phyloP scores from a whole-genome alignment of 2,797 vertebrate genomes.

The Enteromius argenteus region DNA sequence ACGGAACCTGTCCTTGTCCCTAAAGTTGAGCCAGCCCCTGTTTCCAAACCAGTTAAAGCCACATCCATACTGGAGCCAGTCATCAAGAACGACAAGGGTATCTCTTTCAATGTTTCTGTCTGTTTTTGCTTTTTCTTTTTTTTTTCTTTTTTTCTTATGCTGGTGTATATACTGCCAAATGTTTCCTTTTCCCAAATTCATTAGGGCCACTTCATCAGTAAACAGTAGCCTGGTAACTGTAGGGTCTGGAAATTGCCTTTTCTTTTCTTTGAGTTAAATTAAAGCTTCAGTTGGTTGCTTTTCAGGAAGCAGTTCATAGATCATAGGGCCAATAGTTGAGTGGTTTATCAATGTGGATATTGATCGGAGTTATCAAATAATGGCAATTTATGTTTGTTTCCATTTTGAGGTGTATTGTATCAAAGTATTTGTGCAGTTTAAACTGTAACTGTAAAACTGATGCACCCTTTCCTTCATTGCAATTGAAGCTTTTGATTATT shows the following conservation, averaged over 20 bases:
- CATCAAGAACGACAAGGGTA: slow-evolving; percentile 97
- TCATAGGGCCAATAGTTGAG: not conserved
- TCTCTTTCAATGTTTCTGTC: slow-evolving; percentile 69
- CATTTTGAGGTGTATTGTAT: not conserved
- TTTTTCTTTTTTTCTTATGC: slow-evolving; percentile 15
- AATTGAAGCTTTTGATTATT: not conserved
- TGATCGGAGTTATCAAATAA: not conserved
- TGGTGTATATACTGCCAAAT: slow-evolving; percentile 49
- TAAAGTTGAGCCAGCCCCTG: slow-evolving; percentile 51
- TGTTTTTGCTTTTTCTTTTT: slow-evolving; percentile 49
- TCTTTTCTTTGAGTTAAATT: not conserved
- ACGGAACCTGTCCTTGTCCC: too few relatives aligned
- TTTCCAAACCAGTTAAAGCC: slow-evolving; percentile 70
- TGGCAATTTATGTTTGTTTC: not conserved
- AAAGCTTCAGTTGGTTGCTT: not conserved
- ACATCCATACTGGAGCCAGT: slow-evolving; percentile 82
- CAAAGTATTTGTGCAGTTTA: not conserved
- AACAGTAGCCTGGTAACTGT: not conserved
- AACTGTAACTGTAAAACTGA: not conserved
- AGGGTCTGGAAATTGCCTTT: not conserved
- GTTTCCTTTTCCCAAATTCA: not conserved
- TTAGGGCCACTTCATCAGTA: not conserved
- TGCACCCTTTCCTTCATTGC: not conserved
- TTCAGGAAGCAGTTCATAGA: not conserved
- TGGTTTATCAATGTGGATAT: not conserved